Base-by-base conservation (phyloP, 2,113 vertebrate genomes). In the Mesocricetus auratus region DNA sequence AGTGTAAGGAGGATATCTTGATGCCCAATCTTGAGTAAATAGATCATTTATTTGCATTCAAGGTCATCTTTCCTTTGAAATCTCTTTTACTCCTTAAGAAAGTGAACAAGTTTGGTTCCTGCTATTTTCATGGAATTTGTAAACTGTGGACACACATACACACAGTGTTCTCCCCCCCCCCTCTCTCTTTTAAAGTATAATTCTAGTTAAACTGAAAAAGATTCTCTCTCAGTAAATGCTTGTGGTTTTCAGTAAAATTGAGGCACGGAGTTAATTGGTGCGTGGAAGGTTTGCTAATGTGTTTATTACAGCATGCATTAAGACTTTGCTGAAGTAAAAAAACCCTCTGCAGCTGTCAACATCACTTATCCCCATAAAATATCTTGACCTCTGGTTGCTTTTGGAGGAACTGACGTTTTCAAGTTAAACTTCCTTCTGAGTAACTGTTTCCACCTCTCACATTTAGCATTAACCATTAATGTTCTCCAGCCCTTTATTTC, bases 381-480 rank as follows among this genome's bases (percentile, higher is more conserved):
- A 82, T n/a, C 60, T 68, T 90, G 69, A 87, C 78, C 21, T 96
- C 93, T 93, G n/a, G 75, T 95, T 74, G 85, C 33, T 60, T 94
- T 86, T 17, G 78, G 60, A 31, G 45, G 64, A 78, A 81, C 17
- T 73, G 39, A 91, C 74, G 78, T 95, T 94, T 86, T 42, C 86
- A 89, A 62, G 11, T 26, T 69, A 50, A 60, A 7, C 21, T 92
- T 86, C 33, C n/a, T 69, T 74, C n/a, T 53, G 26, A 64, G 78
- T 64, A 45, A 36, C 53, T 64, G 16, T 53, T 50, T 86, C 68
- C 7, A 6, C 60, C 11, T 81, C 31, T 45, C 47, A 10, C 62
- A 39, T 29, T 29, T 2, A 56, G 16, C 11, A 21, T 66, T 77
- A 89, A 62, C 60, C 39, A 19, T 19, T 74, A 69, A 68, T 24